A percentile compares a stretch with the other conserved stretches of the same genome.
These are phyloP conservation scores for Baronia brevicornis DNA, from an alignment of 2,888 invertebrate species.

Conservation along the genomic window DNA sequence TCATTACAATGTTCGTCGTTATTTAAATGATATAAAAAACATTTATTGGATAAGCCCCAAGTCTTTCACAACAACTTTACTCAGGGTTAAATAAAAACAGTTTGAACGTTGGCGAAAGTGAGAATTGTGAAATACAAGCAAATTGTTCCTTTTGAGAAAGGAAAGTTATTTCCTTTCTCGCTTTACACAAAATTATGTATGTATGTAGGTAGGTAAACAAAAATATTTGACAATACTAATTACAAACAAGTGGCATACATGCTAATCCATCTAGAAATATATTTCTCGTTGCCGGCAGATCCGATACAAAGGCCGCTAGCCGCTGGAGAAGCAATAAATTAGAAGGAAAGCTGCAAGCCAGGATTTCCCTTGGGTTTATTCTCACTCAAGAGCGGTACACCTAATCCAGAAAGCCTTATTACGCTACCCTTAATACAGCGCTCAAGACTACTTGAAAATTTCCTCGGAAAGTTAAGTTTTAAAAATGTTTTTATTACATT, in stretches of 20 bases:
- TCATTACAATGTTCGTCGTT: slow-evolving; percentile 25
- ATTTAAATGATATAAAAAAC: slow-evolving; percentile 24
- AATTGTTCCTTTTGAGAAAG: not conserved
- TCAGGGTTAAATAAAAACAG: no score
- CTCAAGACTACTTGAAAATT: slow-evolving; percentile 74
- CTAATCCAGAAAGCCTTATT: slow-evolving; percentile 76
- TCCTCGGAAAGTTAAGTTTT: slow-evolving; percentile 60
- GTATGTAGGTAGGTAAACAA: slow-evolving; percentile 17
- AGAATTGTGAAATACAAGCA: not conserved
- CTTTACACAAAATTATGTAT: not conserved
- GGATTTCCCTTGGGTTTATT: slow-evolving; percentile 75
- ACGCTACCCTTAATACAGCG: slow-evolving; percentile 72
- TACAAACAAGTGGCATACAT: slow-evolving; percentile 57
- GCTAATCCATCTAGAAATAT: slow-evolving; percentile 70
- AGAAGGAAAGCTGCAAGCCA: slow-evolving; percentile 70
- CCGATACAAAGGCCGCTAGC: slow-evolving; percentile 71
- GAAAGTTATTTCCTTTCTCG: not conserved
- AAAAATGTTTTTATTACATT: slow-evolving; percentile 35
- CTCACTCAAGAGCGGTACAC: slow-evolving; percentile 72
- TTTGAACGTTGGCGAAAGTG: not conserved
- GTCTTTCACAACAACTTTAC: slow-evolving; percentile 7
- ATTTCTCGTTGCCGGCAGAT: slow-evolving; percentile 65
- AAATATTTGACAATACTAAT: slow-evolving; percentile 49
- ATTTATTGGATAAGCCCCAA: slow-evolving; percentile 16
- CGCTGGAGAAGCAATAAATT: slow-evolving; percentile 71